Conservation (phyloP, 2,888 invertebrate species). For the Quadriops clusia region DNA sequence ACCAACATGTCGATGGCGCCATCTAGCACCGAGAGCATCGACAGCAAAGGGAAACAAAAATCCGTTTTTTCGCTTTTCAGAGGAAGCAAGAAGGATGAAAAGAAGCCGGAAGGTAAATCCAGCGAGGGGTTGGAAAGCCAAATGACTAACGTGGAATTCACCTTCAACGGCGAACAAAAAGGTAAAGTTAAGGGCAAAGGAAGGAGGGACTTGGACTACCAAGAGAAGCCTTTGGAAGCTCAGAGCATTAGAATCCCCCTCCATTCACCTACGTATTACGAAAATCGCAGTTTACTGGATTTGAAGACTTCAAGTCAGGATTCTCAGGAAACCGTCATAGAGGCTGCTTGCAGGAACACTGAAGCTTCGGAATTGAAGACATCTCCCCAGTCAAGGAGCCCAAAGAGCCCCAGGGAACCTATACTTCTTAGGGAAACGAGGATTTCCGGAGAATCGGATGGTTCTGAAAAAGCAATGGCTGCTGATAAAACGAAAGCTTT, state of each 20-base stretch:
- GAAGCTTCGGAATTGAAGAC: conserved; percentile 8
- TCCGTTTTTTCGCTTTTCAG: conserved; percentile 59
- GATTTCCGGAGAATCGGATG: conserved; percentile 17
- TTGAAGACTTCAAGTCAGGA: conserved; percentile 37
- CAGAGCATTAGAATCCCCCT: conserved; percentile 58
- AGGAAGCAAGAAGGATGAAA: conserved; percentile 41
- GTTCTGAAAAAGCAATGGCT: background rate
- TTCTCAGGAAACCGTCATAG: conserved; percentile 41
- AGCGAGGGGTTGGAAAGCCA: conserved; percentile 31
- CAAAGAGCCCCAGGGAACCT: conserved; percentile 2
- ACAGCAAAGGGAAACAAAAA: conserved; percentile 39
- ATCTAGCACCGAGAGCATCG: conserved; percentile 35
- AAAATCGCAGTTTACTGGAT: conserved; percentile 30
- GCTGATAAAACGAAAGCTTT: background rate
- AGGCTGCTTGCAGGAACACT: too few relatives aligned
- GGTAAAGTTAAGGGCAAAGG: conserved; percentile 7
- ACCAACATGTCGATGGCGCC: conserved; percentile 42
- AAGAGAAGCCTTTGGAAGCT: conserved; percentile 52
- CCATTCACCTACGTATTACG: conserved; percentile 61
- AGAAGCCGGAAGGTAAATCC: conserved; percentile 32
- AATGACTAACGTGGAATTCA: conserved; percentile 31
- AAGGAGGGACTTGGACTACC: conserved; percentile 37
- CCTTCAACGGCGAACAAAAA: conserved; percentile 23
- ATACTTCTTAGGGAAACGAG: conserved; percentile 11
- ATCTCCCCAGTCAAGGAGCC: too few relatives aligned